phyloP scores from a whole-genome alignment of 2,888 invertebrate genomes.

The Agelastica alni region DNA sequence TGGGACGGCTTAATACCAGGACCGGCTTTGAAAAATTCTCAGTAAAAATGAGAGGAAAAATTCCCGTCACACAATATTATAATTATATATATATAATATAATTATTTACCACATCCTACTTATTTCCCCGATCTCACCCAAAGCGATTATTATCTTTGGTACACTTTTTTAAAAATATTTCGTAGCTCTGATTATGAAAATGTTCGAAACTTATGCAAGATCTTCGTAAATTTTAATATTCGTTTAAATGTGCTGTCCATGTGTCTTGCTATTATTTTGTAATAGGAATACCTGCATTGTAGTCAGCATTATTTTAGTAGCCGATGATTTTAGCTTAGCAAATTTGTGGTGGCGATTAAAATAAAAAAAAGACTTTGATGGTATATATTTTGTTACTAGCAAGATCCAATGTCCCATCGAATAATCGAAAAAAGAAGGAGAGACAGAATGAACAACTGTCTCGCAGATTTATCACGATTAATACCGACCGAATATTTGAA shows the following conservation, averaged over 20 bases:
- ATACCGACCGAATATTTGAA: conserved; percentile 93
- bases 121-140: too few relatives aligned
- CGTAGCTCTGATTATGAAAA: too few relatives aligned
- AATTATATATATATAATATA: too few relatives aligned
- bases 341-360: conserved; percentile 30
- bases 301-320: conserved; percentile 25
- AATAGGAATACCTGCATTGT: neutral
- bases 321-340: conserved; percentile 30
- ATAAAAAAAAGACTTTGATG: conserved; percentile 30
- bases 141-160: too few relatives aligned
- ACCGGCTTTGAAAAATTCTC: too few relatives aligned
- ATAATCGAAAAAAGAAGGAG: conserved; percentile 94
- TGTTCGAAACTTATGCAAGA: too few relatives aligned
- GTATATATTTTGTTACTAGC: conserved; percentile 57
- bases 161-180: too few relatives aligned
- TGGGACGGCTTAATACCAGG: too few relatives aligned
- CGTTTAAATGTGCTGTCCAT: neutral
- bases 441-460: conserved; percentile 96
- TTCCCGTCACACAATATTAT: too few relatives aligned
- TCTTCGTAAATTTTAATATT: too few relatives aligned
- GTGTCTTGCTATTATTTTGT: neutral
- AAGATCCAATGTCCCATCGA: conserved; percentile 97
- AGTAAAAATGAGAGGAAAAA: too few relatives aligned
- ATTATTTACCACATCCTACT: too few relatives aligned
- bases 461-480: conserved; percentile 89